These are phyloP conservation scores for Oligia fasciuncula DNA, from an alignment of 2,888 invertebrate species.

Conservation along the genomic window DNA sequence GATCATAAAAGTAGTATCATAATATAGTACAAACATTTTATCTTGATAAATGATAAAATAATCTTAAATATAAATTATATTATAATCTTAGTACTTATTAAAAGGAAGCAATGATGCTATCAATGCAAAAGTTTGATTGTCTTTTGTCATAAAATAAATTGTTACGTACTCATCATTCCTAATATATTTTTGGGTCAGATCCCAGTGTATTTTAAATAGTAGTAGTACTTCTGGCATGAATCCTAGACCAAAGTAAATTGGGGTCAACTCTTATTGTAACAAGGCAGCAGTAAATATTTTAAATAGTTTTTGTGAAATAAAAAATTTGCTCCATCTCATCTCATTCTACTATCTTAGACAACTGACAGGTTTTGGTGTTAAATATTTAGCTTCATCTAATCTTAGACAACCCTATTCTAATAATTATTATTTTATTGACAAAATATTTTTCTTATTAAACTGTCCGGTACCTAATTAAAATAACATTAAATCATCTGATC, in stretches of 20 bases:
- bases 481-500: background rate
- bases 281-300: background rate
- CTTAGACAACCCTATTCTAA: no score
- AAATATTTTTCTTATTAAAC: background rate
- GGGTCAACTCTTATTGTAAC: background rate
- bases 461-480: background rate
- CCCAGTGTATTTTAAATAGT: conserved; percentile 17
- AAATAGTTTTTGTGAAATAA: background rate
- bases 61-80: conserved; percentile 12
- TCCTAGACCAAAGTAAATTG: conserved; percentile 3
- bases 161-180: background rate
- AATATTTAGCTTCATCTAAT: background rate
- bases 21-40: conserved; percentile 17
- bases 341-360: background rate
- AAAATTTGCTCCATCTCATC: background rate
- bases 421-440: background rate
- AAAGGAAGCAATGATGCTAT: background rate
- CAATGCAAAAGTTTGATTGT: background rate
- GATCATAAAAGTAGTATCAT: background rate
- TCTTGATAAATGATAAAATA: background rate
- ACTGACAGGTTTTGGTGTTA: background rate
- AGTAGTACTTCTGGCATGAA: conserved; percentile 4
- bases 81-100: conserved; percentile 25
- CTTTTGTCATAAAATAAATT: background rate
- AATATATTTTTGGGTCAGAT: conserved; percentile 16